A percentile compares a stretch with the other conserved stretches of the same genome.
These are phyloP conservation scores for Acronicta psi DNA, from an alignment of 2,888 invertebrate genomes.

Conservation along the genomic window DNA sequence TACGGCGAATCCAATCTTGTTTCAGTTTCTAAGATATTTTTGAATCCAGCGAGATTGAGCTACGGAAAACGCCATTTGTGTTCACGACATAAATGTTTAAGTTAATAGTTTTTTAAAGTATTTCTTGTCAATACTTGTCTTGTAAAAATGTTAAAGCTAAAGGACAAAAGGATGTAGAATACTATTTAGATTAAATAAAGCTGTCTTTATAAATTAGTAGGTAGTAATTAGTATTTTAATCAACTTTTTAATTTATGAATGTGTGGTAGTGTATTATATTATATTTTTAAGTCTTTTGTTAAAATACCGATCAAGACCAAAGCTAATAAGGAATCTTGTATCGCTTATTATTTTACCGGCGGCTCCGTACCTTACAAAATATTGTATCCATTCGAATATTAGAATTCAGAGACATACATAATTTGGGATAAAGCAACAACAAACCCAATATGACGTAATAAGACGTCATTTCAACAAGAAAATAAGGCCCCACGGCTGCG, in stretches of 20 bases:
- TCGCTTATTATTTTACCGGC: neutral
- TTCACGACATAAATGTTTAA: conserved; percentile 1
- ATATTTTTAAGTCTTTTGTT: too few relatives aligned
- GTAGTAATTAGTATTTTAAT: too few relatives aligned
- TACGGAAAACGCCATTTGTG: neutral
- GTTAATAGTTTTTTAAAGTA: neutral
- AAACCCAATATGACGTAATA: conserved; percentile 33
- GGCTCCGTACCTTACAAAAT: neutral
- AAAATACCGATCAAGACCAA: neutral
- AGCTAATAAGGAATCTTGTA: neutral
- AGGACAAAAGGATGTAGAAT: too few relatives aligned
- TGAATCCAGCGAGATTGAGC: conserved; percentile 14
- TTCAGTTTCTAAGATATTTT: conserved; percentile 22
- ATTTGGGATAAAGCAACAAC: conserved; percentile 11
- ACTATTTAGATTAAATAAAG: too few relatives aligned
- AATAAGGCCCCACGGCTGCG: conserved; percentile 24
- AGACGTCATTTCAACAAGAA: conserved; percentile 37
- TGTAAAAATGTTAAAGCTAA: too few relatives aligned
- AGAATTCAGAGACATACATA: conserved; percentile 9
- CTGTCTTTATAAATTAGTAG: too few relatives aligned
- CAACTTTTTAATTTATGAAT: too few relatives aligned
- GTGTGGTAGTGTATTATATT: too few relatives aligned
- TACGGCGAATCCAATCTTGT: conserved; percentile 18
- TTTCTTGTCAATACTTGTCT: too few relatives aligned
- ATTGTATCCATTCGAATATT: conserved; percentile 2